phyloP scores from a whole-genome alignment of 2,797 vertebrate genomes.

The Diplodus puntazzo region DNA sequence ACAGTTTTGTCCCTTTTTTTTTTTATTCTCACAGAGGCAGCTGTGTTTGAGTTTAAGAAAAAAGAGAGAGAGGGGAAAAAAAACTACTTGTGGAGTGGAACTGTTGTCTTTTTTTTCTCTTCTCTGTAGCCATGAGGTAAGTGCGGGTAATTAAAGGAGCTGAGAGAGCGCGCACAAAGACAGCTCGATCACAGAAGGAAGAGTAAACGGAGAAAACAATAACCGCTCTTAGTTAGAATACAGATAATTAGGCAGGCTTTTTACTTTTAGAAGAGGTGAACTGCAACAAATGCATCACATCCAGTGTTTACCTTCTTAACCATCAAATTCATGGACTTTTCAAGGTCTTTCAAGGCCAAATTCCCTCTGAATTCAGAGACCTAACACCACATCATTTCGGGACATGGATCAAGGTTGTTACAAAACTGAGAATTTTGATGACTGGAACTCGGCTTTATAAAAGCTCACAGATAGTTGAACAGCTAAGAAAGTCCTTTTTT shows the following conservation, averaged over 20 bases:
- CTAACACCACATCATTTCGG: too few relatives aligned
- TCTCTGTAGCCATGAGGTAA: constrained; percentile 58
- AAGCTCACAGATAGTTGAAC: too few relatives aligned
- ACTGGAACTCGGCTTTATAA: too few relatives aligned
- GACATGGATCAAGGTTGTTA: too few relatives aligned
- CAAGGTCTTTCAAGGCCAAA: too few relatives aligned
- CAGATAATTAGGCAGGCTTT: constrained; percentile 9
- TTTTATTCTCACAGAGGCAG: constrained; percentile 50
- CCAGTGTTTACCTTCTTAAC: too few relatives aligned
- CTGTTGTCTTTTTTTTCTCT: constrained; percentile 51
- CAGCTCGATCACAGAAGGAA: constrained; percentile 21
- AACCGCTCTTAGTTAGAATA: constrained; percentile 14
- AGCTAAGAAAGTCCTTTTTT: too few relatives aligned
- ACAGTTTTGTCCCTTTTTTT: constrained; percentile 49
- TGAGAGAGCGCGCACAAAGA: constrained; percentile 33
- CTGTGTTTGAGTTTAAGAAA: constrained; percentile 63
- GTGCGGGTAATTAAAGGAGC: constrained; percentile 64
- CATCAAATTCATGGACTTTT: too few relatives aligned
- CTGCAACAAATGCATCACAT: background rate
- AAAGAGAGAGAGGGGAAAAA: constrained; percentile 11
- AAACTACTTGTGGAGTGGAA: constrained; percentile 59
- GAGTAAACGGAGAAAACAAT: constrained; percentile 43
- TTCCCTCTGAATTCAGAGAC: too few relatives aligned
- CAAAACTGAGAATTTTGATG: too few relatives aligned
- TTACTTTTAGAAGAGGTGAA: constrained; percentile 8